These are phyloP conservation scores for Microplitis demolitor DNA, from an alignment of 1,140 invertebrate species.

Conservation along the genomic window DNA sequence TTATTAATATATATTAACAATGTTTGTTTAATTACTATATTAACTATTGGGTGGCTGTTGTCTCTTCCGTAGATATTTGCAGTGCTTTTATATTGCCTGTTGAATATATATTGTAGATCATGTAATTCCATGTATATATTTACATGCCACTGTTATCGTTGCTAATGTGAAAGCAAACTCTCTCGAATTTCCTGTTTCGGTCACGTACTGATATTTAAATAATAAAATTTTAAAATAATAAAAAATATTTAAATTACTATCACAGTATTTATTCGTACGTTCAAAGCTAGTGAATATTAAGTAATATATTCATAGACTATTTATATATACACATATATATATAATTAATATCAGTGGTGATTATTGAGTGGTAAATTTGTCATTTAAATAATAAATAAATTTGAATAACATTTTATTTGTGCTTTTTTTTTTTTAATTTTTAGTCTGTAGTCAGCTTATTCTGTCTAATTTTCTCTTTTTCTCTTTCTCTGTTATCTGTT, in stretches of 20 bases:
- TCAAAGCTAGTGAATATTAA: too few species aligned
- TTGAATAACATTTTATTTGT: too few species aligned
- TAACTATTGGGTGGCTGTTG: neutral
- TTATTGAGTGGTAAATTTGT: too few species aligned
- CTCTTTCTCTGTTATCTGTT: neutral
- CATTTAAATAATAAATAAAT: too few species aligned
- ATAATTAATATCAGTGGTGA: too few species aligned
- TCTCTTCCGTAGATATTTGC: neutral
- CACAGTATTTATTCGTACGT: too few species aligned
- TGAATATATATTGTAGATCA: neutral
- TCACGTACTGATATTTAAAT: neutral
- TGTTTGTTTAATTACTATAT: neutral
- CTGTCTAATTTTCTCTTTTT: neutral
- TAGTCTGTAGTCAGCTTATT: neutral
- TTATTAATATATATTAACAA: neutral
- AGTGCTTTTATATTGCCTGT: neutral
- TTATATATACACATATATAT: too few species aligned
- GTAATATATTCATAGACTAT: too few species aligned
- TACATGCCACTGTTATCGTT: neutral
- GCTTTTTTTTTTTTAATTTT: neutral
- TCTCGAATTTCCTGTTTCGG: neutral
- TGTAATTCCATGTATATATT: neutral
- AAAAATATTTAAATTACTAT: neutral
- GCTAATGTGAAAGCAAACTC: slow-evolving; percentile 6
- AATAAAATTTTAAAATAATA: neutral